Evolutionary conservation across 2,888 invertebrate genomes (phyloP).

Genomic region (Orchesellides sinensis): DNA sequence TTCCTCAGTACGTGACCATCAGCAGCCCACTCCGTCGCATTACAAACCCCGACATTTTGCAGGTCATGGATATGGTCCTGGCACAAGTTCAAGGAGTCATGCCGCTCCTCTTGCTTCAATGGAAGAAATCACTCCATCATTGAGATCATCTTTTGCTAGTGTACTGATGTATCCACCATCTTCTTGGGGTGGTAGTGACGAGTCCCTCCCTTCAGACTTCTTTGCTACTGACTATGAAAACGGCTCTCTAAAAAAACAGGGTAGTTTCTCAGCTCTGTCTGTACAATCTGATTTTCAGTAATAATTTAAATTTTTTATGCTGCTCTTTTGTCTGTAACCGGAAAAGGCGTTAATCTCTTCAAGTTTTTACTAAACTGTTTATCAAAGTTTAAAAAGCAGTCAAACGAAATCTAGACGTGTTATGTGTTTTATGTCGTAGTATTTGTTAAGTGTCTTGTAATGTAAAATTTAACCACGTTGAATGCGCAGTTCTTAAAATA

Average conservation of each 20-base stretch:
- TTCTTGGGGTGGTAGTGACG: constrained; percentile 61
- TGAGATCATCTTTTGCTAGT: constrained; percentile 76
- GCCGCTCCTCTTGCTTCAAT: constrained; percentile 75
- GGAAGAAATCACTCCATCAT: constrained; percentile 76
- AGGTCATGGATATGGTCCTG: constrained; percentile 65
- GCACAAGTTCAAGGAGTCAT: not conserved
- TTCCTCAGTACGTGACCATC: constrained; percentile 18
- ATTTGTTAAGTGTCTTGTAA: too few species aligned
- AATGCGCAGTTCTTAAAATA: too few species aligned
- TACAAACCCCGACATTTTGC: constrained; percentile 68
- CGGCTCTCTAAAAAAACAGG: constrained; percentile 61
- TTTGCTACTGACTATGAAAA: constrained; percentile 56
- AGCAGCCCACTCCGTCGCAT: constrained; percentile 38
- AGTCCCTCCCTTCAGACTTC: constrained; percentile 56
- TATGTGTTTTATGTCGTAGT: too few species aligned
- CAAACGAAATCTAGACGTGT: too few species aligned
- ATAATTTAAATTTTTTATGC: too few species aligned
- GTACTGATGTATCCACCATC: constrained; percentile 70
- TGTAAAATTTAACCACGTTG: too few species aligned
- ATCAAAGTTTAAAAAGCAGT: too few species aligned
- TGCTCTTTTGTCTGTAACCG: too few species aligned
- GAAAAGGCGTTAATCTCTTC: too few species aligned
- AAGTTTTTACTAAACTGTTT: too few species aligned
- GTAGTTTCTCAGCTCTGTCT: constrained; percentile 61
- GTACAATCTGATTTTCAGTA: constrained; percentile 60